Conservation (phyloP, 1,140 invertebrate species). For the Stegodyphus dumicola region DNA sequence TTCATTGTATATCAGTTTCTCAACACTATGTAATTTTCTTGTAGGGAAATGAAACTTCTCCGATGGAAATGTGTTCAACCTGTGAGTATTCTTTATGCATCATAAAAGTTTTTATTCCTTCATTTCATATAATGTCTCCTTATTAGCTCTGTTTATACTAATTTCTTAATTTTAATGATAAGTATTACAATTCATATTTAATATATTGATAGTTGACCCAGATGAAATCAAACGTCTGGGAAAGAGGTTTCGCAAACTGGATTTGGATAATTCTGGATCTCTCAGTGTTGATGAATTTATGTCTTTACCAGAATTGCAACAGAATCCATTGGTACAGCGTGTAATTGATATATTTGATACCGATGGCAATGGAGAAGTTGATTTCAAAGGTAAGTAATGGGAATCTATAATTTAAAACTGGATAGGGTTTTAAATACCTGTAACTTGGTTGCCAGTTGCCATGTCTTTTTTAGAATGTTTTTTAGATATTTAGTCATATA, state of each 20-base stretch:
- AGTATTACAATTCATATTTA: no score
- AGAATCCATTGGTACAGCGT: constrained; percentile 97
- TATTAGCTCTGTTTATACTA: no score
- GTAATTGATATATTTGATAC: constrained; percentile 99
- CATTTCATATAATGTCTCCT: no score
- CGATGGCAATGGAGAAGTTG: constrained; percentile 97
- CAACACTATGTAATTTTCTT: not conserved
- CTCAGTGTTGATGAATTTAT: constrained; percentile 98
- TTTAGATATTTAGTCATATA: no score
- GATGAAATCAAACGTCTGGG: constrained; percentile 97
- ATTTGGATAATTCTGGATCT: constrained; percentile 97
- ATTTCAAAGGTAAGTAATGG: constrained; percentile 80
- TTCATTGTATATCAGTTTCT: no score
- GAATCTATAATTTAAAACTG: no score
- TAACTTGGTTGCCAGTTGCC: no score
- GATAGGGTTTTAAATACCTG: no score
- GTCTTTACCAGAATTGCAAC: constrained; percentile 96
- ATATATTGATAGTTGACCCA: constrained; percentile 83
- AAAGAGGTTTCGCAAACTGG: constrained; percentile 96
- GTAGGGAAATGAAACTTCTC: constrained; percentile 57
- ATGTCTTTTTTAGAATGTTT: no score
- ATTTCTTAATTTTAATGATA: no score
- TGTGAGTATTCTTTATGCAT: constrained; percentile 24
- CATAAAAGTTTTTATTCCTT: no score
- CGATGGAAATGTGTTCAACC: constrained; percentile 58